Conservation (phyloP, 1,140 invertebrate species). For the Mylabris phalerata region DNA sequence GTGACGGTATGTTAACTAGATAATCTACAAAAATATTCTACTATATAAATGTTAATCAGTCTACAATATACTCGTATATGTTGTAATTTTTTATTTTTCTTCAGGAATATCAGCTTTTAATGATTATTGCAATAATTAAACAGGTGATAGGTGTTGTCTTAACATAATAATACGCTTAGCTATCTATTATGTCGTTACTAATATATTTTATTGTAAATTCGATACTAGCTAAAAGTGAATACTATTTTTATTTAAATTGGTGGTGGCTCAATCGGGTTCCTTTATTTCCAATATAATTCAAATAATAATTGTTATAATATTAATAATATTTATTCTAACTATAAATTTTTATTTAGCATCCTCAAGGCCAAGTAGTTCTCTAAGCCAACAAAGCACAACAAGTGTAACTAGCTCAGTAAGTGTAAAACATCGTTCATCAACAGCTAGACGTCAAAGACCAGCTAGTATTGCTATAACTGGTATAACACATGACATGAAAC, state of each 20-base stretch:
- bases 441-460: conserved; percentile 63
- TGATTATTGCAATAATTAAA: too few relatives aligned
- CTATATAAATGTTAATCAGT: too few relatives aligned
- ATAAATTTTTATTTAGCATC: conserved; percentile 41
- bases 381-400: conserved; percentile 61
- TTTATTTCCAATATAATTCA: background rate
- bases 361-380: conserved; percentile 74
- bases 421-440: conserved; percentile 51
- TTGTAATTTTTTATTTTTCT: too few relatives aligned
- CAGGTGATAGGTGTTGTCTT: too few relatives aligned
- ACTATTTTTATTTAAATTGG: background rate
- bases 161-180: too few relatives aligned
- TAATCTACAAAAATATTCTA: background rate
- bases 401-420: conserved; percentile 46
- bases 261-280: conserved; percentile 15
- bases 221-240: too few relatives aligned
- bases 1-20: conserved; percentile 30
- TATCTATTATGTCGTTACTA: too few relatives aligned
- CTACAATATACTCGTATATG: too few relatives aligned
- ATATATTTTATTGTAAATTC: too few relatives aligned
- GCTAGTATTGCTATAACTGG: conserved; percentile 76
- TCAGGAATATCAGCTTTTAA: too few relatives aligned
- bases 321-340: background rate
- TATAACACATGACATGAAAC: conserved; percentile 47
- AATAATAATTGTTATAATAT: background rate